Evolutionary conservation across 2,113 vertebrate genomes (phyloP).

Genomic region (Sturnira hondurensis): DNA sequence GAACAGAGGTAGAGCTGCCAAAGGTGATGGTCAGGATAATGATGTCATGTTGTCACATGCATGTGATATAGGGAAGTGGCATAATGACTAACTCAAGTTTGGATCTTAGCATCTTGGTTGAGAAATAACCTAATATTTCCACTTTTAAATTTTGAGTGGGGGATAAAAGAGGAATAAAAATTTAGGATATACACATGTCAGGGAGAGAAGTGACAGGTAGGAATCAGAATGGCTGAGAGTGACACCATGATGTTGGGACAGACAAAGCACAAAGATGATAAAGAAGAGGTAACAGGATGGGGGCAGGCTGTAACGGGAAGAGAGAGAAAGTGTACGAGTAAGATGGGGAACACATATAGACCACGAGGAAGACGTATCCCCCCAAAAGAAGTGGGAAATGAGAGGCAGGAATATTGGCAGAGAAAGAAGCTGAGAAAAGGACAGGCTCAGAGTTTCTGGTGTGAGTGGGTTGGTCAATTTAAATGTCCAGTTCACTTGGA

Average conservation of each 20-base stretch:
- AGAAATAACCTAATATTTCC: not conserved
- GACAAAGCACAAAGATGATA: not conserved
- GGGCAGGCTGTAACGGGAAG: not conserved
- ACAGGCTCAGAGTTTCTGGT: not conserved
- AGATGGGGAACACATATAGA: not conserved
- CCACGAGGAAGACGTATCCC: not conserved
- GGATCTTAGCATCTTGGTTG: not conserved
- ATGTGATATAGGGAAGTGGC: not conserved
- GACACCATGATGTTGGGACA: not conserved
- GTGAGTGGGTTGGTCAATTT: not conserved
- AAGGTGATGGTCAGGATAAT: not conserved
- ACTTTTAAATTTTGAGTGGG: not conserved
- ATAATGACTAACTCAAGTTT: not conserved
- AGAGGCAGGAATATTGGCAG: not conserved
- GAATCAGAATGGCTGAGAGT: not conserved
- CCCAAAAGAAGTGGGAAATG: not conserved
- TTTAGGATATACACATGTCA: not conserved
- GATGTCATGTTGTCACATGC: not conserved
- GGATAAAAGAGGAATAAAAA: not conserved
- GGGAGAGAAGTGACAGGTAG: not conserved
- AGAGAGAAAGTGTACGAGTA: not conserved
- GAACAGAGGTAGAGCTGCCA: not conserved
- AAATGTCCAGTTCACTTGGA: not conserved
- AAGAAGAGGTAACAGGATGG: not conserved
- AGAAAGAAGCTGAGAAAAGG: not conserved